Evolutionary conservation across 2,888 invertebrate genomes (phyloP).

Genomic region (Willowsia nigromaculata): DNA sequence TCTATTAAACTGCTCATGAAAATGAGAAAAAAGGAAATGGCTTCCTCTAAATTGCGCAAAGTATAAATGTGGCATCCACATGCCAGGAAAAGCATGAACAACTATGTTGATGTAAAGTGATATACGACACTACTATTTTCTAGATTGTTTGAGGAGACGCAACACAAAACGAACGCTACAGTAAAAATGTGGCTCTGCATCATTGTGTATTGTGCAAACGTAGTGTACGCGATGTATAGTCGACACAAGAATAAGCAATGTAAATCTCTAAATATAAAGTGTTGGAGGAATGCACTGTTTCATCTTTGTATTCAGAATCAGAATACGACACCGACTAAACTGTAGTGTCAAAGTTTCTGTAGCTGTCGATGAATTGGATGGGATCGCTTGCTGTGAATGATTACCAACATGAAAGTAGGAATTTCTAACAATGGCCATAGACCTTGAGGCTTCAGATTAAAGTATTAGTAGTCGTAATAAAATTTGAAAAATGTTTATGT

Average conservation of each 20-base stretch:
- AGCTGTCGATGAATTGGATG: neutral
- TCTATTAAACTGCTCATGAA: constrained; percentile 58
- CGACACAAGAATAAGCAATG: neutral
- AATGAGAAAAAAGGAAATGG: constrained; percentile 60
- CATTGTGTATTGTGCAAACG: no score
- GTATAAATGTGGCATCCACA: constrained; percentile 69
- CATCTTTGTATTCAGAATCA: neutral
- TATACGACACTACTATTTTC: constrained; percentile 37
- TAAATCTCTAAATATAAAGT: neutral
- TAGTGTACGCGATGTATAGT: no score
- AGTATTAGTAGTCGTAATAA: neutral
- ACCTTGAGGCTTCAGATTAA: neutral
- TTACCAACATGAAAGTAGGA: neutral
- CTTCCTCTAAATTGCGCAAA: constrained; percentile 60
- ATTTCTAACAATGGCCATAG: neutral
- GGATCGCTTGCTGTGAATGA: neutral
- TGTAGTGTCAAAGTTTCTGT: no score
- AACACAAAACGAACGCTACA: neutral
- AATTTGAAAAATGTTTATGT: neutral
- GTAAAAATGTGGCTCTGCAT: neutral
- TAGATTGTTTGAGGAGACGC: constrained; percentile 7
- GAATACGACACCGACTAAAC: no score
- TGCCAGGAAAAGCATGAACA: constrained; percentile 67
- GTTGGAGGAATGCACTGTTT: neutral
- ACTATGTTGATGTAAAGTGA: constrained; percentile 54